Conservation (phyloP, 2,888 invertebrate species). For the Harpagoxenus sublaevis region DNA sequence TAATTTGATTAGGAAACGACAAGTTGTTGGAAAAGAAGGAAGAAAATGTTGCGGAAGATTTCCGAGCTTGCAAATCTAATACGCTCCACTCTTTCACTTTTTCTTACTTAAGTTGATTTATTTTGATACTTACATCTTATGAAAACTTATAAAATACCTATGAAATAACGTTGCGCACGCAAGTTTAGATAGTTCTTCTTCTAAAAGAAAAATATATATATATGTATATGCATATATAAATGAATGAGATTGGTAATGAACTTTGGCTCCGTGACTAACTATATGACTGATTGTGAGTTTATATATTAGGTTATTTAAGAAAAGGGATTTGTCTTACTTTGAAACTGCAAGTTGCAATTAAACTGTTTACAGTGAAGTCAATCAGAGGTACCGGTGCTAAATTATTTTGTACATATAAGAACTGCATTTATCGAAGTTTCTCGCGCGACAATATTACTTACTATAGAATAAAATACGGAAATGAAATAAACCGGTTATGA, state of each 20-base stretch:
- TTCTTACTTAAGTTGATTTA: not conserved
- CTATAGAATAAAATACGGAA: not conserved
- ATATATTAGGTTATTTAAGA: not conserved
- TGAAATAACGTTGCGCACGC: not conserved
- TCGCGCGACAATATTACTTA: not conserved
- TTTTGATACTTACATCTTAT: not conserved
- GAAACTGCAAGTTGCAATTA: not conserved
- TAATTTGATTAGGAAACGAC: constrained; percentile 12
- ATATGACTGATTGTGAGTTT: not conserved
- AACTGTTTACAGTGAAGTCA: not conserved
- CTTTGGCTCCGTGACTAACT: not conserved
- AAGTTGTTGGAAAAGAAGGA: not conserved
- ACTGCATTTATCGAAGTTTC: not conserved
- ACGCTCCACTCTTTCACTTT: not conserved
- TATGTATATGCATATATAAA: not conserved
- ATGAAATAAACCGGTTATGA: not conserved
- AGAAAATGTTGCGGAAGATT: constrained; percentile 14
- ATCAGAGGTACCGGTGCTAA: not conserved
- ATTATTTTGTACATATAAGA: not conserved
- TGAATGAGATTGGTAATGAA: not conserved
- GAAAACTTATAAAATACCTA: constrained; percentile 3
- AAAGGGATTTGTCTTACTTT: not conserved
- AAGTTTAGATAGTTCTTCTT: not conserved
- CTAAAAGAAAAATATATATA: not conserved
- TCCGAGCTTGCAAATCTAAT: not conserved